Base-by-base conservation (phyloP, 1,140 invertebrate species). In the Drosophila hydei region DNA sequence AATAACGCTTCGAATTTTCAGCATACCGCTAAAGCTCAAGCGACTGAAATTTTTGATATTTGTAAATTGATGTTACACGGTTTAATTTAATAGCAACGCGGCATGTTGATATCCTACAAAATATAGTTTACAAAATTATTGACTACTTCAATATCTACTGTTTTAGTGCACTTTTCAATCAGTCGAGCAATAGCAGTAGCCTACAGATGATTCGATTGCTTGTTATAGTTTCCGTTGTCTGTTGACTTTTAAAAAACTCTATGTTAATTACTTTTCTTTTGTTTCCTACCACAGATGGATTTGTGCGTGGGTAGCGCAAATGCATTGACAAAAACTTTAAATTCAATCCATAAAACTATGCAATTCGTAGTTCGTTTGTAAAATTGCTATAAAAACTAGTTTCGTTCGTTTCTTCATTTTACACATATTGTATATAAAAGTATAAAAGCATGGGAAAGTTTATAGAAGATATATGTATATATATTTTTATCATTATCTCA, bases 381-480 rank as follows among this genome's bases (percentile, higher is more conserved):
- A 89, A 89, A 84, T 84, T 89, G 76, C 84, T 89, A 89, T 89
- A 89, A 89, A 87, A 89, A 89, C 84, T 89, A 88, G 79, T 88
- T 77, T 88, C 83, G 83, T 88, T 88, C 78, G 83, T 72, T 88
- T 89, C 75, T 83, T 74, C 78, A 83, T 62, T 77, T 72, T 87
- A 87, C 83, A 81, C 68, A 65, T 88, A 64, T 78, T 85, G 67
- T 83, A 81, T 87, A 88, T 88, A 88, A 88, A 88, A 88, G 83
- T 88, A 88, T 78, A 88, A 88, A 88, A 88, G 78, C 78, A 79
- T 88, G 84, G 72, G 83, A 88, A 83, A 83, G 78, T 89, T 73
- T 33, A 72, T 81, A 87, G 83, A 83, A 79, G 75, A 88, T 79
- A 77, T 33, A 33, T 33, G 30, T 33, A 33, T 33, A 33, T 9